Conservation (phyloP, 2,888 invertebrate genomes). For the Apamea monoglypha region DNA sequence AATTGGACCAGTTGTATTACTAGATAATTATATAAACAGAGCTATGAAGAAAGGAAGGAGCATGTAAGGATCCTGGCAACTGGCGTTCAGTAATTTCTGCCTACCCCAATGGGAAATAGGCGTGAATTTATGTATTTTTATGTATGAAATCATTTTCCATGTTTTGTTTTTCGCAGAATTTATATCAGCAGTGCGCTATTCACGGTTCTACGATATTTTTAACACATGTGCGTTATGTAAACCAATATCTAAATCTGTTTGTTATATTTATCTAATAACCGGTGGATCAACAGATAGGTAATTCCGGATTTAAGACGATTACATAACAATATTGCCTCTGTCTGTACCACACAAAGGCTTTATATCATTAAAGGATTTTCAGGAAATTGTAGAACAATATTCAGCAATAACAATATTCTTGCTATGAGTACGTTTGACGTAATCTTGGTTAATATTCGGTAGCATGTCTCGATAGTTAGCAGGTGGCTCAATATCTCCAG, state of each 20-base stretch:
- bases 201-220: neutral
- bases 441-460: conserved; percentile 2
- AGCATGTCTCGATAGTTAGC: neutral
- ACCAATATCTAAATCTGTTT: neutral
- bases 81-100: neutral
- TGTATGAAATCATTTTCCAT: neutral
- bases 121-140: neutral
- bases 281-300: neutral
- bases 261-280: conserved; percentile 10
- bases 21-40: neutral
- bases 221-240: neutral
- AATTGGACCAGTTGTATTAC: conserved; percentile 27
- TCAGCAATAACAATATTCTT: neutral
- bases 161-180: neutral
- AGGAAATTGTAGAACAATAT: neutral
- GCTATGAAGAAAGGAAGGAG: neutral
- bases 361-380: conserved; percentile 18
- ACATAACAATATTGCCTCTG: conserved; percentile 14
- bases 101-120: neutral
- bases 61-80: neutral
- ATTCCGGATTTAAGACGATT: neutral
- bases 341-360: conserved; percentile 3
- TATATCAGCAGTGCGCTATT: neutral
- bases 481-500: conserved; percentile 7
- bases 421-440: neutral